These are phyloP conservation scores for Pollimyrus isidori DNA, from an alignment of 2,113 vertebrate genomes.

Conservation along the genomic window DNA sequence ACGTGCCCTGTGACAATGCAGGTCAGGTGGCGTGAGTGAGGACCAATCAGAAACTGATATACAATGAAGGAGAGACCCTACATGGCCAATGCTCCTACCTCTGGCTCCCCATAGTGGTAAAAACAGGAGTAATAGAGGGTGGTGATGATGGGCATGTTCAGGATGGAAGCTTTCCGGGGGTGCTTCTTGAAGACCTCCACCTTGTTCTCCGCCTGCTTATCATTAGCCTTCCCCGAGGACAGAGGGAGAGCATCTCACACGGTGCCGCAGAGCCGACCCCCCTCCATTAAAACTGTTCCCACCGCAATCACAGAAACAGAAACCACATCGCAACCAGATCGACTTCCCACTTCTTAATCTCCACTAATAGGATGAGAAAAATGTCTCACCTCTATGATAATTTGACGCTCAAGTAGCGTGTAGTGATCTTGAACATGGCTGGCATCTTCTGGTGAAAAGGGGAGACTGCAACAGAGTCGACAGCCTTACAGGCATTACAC, in stretches of 20 bases:
- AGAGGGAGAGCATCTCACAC: not conserved
- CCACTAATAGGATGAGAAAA: not conserved
- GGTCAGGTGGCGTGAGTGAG: not conserved
- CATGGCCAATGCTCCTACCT: slow-evolving; percentile 51
- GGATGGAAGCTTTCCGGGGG: slow-evolving; percentile 84
- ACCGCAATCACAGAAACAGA: not conserved
- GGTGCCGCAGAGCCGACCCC: not conserved
- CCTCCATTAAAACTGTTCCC: not conserved
- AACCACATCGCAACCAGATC: not conserved
- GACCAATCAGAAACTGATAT: not conserved
- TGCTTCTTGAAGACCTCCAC: slow-evolving; percentile 79
- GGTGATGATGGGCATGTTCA: slow-evolving; percentile 90
- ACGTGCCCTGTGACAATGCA: slow-evolving; percentile 67
- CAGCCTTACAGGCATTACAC: not conserved
- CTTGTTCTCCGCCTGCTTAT: slow-evolving; percentile 65
- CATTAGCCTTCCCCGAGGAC: slow-evolving; percentile 61
- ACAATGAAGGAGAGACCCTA: not conserved
- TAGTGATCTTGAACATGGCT: slow-evolving; percentile 85
- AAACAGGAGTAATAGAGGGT: slow-evolving; percentile 93
- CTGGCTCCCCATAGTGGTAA: slow-evolving; percentile 83
- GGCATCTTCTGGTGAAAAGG: slow-evolving; percentile 78
- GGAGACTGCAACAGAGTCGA: slow-evolving; percentile 62
- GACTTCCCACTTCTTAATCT: not conserved
- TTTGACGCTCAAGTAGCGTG: slow-evolving; percentile 86
- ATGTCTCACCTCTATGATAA: slow-evolving; percentile 82